Percentiles rank a stretch among this genome's conserved stretches.
These are phyloP conservation scores for Drosophila equinoxialis DNA, from an alignment of 1,140 invertebrate genomes.

Conservation along the genomic window DNA sequence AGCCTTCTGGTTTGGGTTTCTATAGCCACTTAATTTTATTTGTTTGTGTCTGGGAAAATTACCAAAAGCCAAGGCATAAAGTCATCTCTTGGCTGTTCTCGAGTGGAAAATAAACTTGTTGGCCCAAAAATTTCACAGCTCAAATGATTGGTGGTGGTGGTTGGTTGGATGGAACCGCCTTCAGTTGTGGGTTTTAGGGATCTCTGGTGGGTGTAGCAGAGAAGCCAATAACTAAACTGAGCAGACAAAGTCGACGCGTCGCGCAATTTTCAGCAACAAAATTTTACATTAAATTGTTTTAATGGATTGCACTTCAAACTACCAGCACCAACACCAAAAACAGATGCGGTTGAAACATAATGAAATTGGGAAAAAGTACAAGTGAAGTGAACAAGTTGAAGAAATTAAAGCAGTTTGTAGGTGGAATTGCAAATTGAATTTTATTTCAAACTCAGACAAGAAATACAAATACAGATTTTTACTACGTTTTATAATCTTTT, in stretches of 20 bases:
- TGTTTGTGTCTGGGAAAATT: constrained; percentile 49
- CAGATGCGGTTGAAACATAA: constrained; percentile 18
- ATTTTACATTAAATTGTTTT: constrained; percentile 56
- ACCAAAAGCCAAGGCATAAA: constrained; percentile 29
- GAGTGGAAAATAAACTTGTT: constrained; percentile 47
- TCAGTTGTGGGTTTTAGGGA: not conserved
- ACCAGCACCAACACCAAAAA: constrained; percentile 18
- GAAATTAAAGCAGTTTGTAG: not conserved
- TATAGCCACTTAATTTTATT: constrained; percentile 58
- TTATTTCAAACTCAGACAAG: too few relatives aligned
- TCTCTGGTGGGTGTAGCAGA: not conserved
- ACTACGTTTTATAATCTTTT: too few relatives aligned
- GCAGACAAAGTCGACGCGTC: constrained; percentile 8
- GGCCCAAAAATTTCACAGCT: constrained; percentile 19
- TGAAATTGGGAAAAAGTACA: not conserved
- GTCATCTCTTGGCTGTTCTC: constrained; percentile 36
- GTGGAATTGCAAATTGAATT: too few relatives aligned
- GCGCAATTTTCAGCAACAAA: constrained; percentile 31
- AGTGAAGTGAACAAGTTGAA: not conserved
- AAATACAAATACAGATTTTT: too few relatives aligned
- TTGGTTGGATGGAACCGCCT: too few relatives aligned
- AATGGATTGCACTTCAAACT: constrained; percentile 53
- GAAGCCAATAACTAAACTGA: constrained; percentile 34
- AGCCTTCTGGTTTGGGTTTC: constrained; percentile 7
- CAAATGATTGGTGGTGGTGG: constrained; percentile 9